A percentile compares a stretch with the other conserved stretches of the same genome.
These are phyloP conservation scores for Scolopax mira DNA, from an alignment of 2,113 vertebrate species.

Conservation along the genomic window DNA sequence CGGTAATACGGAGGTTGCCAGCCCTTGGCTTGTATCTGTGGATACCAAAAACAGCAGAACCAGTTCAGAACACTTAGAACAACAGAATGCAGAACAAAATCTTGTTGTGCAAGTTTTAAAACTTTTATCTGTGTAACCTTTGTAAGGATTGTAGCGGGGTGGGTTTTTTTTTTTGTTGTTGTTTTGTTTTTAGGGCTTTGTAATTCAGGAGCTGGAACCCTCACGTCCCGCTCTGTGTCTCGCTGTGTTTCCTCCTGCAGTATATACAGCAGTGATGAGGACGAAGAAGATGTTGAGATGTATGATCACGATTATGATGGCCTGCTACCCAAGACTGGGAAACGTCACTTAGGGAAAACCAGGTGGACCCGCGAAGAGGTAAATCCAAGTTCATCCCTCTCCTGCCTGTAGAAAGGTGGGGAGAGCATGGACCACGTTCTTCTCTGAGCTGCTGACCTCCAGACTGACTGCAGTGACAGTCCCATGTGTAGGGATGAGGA, in stretches of 20 bases:
- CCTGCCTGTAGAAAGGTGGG: background rate
- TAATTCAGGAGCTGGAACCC: slow-evolving; percentile 51
- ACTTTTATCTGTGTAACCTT: slow-evolving; percentile 78
- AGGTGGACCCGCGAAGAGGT: slow-evolving; percentile 98
- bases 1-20: slow-evolving; percentile 81
- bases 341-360: slow-evolving; percentile 96
- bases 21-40: slow-evolving; percentile 92
- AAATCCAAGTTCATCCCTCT: slow-evolving; percentile 29
- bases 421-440: background rate
- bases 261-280: slow-evolving; percentile 98
- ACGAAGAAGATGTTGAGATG: slow-evolving; percentile 94
- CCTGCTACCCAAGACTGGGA: slow-evolving; percentile 87
- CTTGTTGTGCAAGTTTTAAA: slow-evolving; percentile 88
- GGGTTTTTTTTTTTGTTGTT: background rate
- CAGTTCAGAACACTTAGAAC: slow-evolving; percentile 85
- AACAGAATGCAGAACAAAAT: slow-evolving; percentile 77
- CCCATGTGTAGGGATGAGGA: background rate
- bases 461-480: background rate
- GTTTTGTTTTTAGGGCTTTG: slow-evolving; percentile 22
- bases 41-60: slow-evolving; percentile 98
- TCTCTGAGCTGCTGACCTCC: background rate
- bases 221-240: slow-evolving; percentile 28
- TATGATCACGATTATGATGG: slow-evolving; percentile 98
- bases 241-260: slow-evolving; percentile 71
- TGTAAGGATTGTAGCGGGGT: slow-evolving; percentile 36